A percentile compares a stretch with the other conserved stretches of the same genome.
Evolutionary conservation across 1,140 invertebrate genomes (phyloP).

Genomic region (Adoxophyes honmai): DNA sequence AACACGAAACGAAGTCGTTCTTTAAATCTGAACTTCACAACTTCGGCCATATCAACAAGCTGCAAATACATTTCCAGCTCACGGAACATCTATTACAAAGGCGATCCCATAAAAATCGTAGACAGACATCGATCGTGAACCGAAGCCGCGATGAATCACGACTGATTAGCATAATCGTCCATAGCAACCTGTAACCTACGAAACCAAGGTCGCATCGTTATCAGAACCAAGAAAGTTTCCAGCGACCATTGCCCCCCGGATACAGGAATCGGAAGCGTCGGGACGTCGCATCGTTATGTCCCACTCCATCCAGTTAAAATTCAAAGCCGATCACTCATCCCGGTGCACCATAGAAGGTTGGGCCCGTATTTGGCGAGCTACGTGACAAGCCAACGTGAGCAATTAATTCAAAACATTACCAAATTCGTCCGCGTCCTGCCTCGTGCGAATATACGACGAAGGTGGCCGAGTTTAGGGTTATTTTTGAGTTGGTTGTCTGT

Average conservation of each 20-base stretch:
- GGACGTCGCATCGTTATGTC: neutral
- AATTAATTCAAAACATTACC: constrained; percentile 7
- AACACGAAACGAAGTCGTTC: too few species aligned
- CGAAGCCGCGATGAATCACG: too few species aligned
- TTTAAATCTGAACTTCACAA: too few species aligned
- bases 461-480: neutral
- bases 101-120: too few species aligned
- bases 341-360: neutral
- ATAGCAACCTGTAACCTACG: too few species aligned
- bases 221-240: too few species aligned
- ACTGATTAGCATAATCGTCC: too few species aligned
- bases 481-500: neutral
- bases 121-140: too few species aligned
- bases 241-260: neutral
- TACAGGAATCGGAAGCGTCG: neutral
- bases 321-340: neutral
- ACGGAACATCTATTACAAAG: too few species aligned
- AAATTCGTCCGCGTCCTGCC: neutral
- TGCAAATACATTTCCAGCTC: too few species aligned
- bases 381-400: constrained; percentile 1
- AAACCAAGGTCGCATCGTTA: too few species aligned
- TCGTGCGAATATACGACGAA: neutral
- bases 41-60: too few species aligned
- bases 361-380: neutral
- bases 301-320: neutral